Conservation (phyloP, 2,888 invertebrate species). For the Drosophila kuntzei region DNA sequence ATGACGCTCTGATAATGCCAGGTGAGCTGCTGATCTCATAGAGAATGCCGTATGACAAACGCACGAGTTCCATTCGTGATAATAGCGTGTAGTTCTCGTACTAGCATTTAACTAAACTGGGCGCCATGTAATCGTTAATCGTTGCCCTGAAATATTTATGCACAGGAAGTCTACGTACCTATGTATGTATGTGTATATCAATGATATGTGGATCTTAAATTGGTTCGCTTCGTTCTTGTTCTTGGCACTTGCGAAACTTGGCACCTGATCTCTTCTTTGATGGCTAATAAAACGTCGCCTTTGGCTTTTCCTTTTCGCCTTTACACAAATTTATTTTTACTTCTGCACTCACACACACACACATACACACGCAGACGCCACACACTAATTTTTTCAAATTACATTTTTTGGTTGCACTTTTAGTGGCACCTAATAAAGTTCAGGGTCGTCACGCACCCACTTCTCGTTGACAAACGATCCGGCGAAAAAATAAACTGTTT, state of each 20-base stretch:
- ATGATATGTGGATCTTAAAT: constrained; percentile 24
- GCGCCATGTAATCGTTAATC: constrained; percentile 30
- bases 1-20: constrained; percentile 14
- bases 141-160: not conserved
- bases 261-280: constrained; percentile 47
- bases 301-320: constrained; percentile 9
- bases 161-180: constrained; percentile 1
- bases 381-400: constrained; percentile 14
- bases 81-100: constrained; percentile 15
- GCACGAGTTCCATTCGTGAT: constrained; percentile 29
- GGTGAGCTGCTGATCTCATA: constrained; percentile 34
- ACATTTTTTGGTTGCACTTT: constrained; percentile 45
- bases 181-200: not conserved
- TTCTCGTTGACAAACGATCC: constrained; percentile 15
- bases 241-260: constrained; percentile 66
- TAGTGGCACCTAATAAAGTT: constrained; percentile 46
- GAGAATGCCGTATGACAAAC: constrained; percentile 18
- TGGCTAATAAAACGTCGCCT: constrained; percentile 30
- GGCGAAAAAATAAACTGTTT: not conserved
- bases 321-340: constrained; percentile 54
- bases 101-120: not conserved
- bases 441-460: constrained; percentile 50
- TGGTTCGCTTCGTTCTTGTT: constrained; percentile 28
- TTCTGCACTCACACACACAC: constrained; percentile 13
- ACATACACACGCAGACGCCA: constrained; percentile 19